A percentile compares a stretch with the other conserved stretches of the same genome.
Evolutionary conservation across 2,888 invertebrate genomes (phyloP).

Genomic region (Helicoverpa assulta): DNA sequence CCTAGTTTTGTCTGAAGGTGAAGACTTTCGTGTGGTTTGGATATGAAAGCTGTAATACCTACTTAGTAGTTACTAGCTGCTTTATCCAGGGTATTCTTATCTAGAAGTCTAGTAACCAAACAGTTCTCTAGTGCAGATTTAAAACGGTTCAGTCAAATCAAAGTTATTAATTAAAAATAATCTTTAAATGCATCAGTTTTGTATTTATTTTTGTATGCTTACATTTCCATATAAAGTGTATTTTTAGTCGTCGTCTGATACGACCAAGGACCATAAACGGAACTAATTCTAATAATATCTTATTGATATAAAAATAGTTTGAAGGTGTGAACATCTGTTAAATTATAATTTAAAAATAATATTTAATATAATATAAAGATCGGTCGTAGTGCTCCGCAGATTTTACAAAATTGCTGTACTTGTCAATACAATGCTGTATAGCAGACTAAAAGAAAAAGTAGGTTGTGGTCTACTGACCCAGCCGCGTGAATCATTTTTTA

Average conservation of each 20-base stretch:
- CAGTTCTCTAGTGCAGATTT: not conserved
- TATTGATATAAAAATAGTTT: not conserved
- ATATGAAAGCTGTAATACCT: conserved; percentile 32
- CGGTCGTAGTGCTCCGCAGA: not conserved
- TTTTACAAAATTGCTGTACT: conserved; percentile 4
- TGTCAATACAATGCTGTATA: not conserved
- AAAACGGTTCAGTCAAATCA: not conserved
- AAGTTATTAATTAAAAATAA: too few species aligned
- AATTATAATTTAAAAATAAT: too few species aligned
- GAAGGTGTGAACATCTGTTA: not conserved
- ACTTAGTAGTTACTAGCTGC: conserved; percentile 26
- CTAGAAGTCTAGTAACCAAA: not conserved
- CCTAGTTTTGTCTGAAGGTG: conserved; percentile 50
- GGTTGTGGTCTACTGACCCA: conserved; percentile 48
- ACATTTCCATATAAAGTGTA: not conserved
- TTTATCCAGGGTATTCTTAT: conserved; percentile 8
- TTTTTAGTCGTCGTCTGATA: not conserved
- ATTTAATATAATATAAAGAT: too few species aligned
- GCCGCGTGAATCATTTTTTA: conserved; percentile 48
- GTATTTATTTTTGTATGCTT: not conserved
- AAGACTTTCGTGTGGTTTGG: conserved; percentile 32
- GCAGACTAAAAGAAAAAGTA: conserved; percentile 38
- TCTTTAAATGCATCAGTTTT: too few species aligned
- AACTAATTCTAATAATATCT: not conserved
- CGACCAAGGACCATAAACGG: not conserved